These are phyloP conservation scores for Arremon brunneinucha DNA, from an alignment of 2,797 vertebrate genomes.

Conservation along the genomic window DNA sequence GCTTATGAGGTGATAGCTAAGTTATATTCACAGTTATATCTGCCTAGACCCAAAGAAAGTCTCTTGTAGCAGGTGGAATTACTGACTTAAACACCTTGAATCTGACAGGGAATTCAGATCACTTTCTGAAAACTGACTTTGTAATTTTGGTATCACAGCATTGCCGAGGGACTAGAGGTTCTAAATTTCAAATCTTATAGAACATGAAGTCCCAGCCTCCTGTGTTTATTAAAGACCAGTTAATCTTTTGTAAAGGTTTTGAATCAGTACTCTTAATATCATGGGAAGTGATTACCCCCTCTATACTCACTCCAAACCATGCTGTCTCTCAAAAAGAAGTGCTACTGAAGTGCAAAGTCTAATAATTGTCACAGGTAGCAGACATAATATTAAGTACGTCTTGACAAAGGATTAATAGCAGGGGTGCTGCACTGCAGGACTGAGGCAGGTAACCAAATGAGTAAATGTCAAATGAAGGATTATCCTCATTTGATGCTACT, in stretches of 20 bases:
- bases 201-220: background rate
- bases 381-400: constrained; percentile 44
- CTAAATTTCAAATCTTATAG: background rate
- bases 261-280: background rate
- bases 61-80: background rate
- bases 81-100: background rate
- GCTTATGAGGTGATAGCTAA: background rate
- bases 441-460: constrained; percentile 60
- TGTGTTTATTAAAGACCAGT: background rate
- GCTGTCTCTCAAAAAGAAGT: constrained; percentile 38
- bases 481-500: constrained; percentile 52
- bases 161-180: background rate
- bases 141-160: background rate
- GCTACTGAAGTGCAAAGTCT: constrained; percentile 29
- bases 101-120: background rate
- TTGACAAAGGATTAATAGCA: constrained; percentile 64
- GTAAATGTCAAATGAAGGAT: constrained; percentile 62
- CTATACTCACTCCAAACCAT: background rate
- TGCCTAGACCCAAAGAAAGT: background rate
- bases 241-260: constrained; percentile 17
- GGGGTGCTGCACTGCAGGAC: constrained; percentile 38
- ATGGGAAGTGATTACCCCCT: constrained; percentile 21
- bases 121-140: background rate
- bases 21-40: background rate
- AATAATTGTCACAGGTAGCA: constrained; percentile 55